Conservation (phyloP, 2,113 vertebrate genomes). For the Eclectus roratus region DNA sequence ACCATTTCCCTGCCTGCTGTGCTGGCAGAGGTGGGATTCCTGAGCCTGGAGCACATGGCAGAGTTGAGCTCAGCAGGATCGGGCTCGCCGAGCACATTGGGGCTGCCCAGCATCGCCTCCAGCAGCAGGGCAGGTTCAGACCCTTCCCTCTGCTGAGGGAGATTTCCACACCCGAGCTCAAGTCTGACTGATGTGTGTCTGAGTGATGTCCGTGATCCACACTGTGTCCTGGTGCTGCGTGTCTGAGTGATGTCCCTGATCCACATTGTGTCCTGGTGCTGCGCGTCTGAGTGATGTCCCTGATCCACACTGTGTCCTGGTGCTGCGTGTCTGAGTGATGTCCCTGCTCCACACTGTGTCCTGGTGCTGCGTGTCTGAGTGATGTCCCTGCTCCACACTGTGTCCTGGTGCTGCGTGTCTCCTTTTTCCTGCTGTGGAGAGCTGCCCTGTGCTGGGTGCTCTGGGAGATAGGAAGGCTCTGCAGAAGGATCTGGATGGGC, state of each 20-base stretch:
- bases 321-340: not conserved
- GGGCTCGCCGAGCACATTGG: not conserved
- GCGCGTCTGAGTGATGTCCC: too few relatives aligned
- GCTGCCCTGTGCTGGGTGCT: too few relatives aligned
- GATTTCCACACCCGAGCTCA: rapidly evolving
- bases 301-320: too few relatives aligned
- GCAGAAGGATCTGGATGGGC: too few relatives aligned
- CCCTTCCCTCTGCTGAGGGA: not conserved
- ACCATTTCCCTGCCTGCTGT: not conserved
- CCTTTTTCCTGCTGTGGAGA: too few relatives aligned
- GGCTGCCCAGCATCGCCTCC: not conserved
- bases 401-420: too few relatives aligned
- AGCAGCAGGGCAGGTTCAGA: not conserved
- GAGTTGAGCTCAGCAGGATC: not conserved
- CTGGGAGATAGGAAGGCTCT: too few relatives aligned
- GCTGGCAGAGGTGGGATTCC: not conserved
- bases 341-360: too few relatives aligned
- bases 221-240: not conserved
- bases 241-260: too few relatives aligned
- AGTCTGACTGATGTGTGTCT: rapidly evolving
- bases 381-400: too few relatives aligned
- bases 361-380: too few relatives aligned
- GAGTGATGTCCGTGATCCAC: rapidly evolving
- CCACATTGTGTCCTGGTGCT: too few relatives aligned
- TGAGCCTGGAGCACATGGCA: not conserved